phyloP scores from a whole-genome alignment of 1,140 invertebrate genomes.

The Bombus impatiens region DNA sequence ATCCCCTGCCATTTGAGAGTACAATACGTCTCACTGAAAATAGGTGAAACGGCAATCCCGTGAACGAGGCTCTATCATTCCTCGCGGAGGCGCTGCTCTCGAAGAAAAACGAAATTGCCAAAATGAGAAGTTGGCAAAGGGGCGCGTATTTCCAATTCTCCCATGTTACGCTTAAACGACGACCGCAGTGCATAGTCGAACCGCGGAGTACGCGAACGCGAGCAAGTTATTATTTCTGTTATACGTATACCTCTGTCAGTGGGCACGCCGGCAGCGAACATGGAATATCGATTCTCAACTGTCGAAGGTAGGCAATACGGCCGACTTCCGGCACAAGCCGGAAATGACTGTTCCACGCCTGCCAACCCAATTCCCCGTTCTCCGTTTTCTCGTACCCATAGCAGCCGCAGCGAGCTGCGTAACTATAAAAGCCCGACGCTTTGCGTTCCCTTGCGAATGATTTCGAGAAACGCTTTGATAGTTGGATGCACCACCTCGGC shows the following conservation, averaged over 20 bases:
- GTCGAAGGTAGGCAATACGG: conserved; percentile 71
- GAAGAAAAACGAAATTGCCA: too few species aligned
- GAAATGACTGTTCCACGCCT: conserved; percentile 75
- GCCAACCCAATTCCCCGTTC: conserved; percentile 68
- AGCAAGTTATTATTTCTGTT: conserved; percentile 47
- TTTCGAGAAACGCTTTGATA: conserved; percentile 36
- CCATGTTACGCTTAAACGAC: not conserved
- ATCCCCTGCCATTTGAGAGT: not conserved
- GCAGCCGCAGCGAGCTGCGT: not conserved
- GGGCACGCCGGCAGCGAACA: conserved; percentile 19
- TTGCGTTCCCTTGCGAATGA: not conserved
- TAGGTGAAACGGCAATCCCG: too few species aligned
- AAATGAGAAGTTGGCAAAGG: conserved; percentile 12
- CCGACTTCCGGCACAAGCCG: conserved; percentile 69
- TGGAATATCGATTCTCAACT: conserved; percentile 66
- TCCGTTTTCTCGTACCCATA: not conserved
- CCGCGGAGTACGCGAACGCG: not conserved
- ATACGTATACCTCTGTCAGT: conserved; percentile 9
- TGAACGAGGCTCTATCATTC: too few species aligned
- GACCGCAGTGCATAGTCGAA: not conserved
- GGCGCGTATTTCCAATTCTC: not conserved
- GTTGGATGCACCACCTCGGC: too few species aligned
- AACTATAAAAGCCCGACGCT: conserved; percentile 18
- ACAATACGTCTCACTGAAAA: not conserved
- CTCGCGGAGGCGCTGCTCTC: too few species aligned